A percentile compares a stretch with the other conserved stretches of the same genome.
Evolutionary conservation across 2,797 vertebrate genomes (phyloP).

Genomic region (Peromyscus attwateri): DNA sequence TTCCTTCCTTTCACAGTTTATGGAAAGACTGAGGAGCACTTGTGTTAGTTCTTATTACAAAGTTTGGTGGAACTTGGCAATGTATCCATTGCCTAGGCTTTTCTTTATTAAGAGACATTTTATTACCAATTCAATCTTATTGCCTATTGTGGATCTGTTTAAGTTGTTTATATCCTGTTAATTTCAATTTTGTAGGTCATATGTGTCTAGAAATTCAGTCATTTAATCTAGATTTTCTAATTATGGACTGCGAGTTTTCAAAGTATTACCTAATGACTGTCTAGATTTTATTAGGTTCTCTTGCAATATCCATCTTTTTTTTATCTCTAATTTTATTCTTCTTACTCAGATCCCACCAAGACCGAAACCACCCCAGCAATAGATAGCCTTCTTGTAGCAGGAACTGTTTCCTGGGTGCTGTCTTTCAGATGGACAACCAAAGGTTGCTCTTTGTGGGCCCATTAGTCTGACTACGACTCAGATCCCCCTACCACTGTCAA

Average conservation of each 20-base stretch:
- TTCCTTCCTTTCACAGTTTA: neutral
- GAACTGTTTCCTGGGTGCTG: neutral
- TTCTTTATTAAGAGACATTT: neutral
- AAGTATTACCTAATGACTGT: neutral
- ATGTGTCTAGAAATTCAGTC: neutral
- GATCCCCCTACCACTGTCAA: neutral
- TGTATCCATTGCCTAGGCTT: neutral
- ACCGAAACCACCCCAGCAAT: neutral
- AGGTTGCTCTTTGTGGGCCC: neutral
- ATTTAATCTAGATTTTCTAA: neutral
- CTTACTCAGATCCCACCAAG: conserved; percentile 31
- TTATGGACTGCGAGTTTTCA: neutral
- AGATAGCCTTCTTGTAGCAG: neutral
- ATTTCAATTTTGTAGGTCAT: neutral
- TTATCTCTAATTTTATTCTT: neutral
- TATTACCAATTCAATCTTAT: neutral
- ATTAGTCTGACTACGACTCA: neutral
- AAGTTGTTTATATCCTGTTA: neutral
- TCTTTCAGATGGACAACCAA: neutral
- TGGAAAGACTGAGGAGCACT: neutral
- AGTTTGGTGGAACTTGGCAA: neutral
- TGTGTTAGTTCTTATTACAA: neutral
- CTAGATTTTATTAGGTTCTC: neutral
- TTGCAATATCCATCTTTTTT: neutral
- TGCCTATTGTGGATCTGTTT: neutral